Conservation (phyloP, 2,113 vertebrate species). For the Paralichthys olivaceus region DNA sequence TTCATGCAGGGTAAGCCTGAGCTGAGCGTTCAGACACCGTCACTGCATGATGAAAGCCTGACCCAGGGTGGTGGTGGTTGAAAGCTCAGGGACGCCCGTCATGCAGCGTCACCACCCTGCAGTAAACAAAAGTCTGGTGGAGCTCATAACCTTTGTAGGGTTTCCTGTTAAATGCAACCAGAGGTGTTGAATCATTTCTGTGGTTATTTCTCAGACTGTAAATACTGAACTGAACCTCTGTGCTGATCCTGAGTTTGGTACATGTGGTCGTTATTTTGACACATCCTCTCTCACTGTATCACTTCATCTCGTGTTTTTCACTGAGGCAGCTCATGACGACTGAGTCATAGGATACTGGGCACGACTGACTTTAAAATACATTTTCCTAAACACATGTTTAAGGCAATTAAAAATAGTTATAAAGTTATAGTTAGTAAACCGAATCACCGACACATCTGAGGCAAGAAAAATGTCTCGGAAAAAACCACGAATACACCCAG, state of each 20-base stretch:
- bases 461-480: background rate
- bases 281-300: background rate
- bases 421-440: background rate
- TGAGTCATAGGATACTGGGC: too few species aligned
- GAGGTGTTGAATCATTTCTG: slow-evolving; percentile 5
- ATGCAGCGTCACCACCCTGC: background rate
- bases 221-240: background rate
- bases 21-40: background rate
- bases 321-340: background rate
- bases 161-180: background rate
- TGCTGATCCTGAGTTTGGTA: background rate
- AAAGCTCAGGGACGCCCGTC: too few species aligned
- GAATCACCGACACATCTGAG: background rate
- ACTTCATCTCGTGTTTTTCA: background rate
- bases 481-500: background rate
- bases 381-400: too few species aligned
- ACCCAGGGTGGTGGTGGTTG: too few species aligned
- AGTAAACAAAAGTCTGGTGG: slow-evolving; percentile 8
- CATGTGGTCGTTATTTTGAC: background rate
- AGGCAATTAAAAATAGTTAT: too few species aligned
- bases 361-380: too few species aligned
- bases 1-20: slow-evolving; percentile 91
- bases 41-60: background rate
- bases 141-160: background rate
- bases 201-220: background rate